Evolutionary conservation across 2,888 invertebrate genomes (phyloP).

Genomic region (Salpingus planirostris): DNA sequence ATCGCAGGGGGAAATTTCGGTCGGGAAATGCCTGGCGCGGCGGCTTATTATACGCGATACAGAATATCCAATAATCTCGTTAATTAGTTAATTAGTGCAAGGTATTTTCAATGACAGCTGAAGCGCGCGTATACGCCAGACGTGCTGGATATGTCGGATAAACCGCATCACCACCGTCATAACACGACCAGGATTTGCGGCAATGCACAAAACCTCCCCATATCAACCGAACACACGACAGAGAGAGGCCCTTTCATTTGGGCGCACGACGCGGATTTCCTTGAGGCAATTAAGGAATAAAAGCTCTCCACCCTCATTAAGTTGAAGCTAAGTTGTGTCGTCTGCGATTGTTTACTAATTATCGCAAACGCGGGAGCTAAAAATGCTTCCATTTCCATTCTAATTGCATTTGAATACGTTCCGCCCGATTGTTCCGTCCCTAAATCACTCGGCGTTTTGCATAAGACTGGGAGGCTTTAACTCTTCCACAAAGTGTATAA

Average conservation of each 20-base stretch:
- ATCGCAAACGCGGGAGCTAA: constrained; percentile 9
- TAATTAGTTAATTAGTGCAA: constrained; percentile 31
- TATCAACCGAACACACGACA: no score
- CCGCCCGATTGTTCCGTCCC: neutral
- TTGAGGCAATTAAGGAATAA: no score
- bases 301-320: no score
- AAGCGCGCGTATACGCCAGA: constrained; percentile 20
- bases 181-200: no score
- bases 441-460: neutral
- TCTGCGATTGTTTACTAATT: constrained; percentile 17
- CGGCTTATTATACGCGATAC: no score
- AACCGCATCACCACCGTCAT: constrained; percentile 23
- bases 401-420: constrained; percentile 23
- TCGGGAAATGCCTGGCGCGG: no score
- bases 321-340: no score
- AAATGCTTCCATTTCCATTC: constrained; percentile 22
- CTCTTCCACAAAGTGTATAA: no score
- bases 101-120: constrained; percentile 32
- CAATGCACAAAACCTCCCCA: no score
- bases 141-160: constrained; percentile 20
- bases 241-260: no score
- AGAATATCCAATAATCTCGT: constrained; percentile 29
- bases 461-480: neutral
- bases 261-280: no score
- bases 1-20: no score